Evolutionary conservation across 2,797 vertebrate genomes (phyloP), one percentile per base, ranked within the genome.

Genomic region (Tokudaia tokunoshimensis): DNA sequence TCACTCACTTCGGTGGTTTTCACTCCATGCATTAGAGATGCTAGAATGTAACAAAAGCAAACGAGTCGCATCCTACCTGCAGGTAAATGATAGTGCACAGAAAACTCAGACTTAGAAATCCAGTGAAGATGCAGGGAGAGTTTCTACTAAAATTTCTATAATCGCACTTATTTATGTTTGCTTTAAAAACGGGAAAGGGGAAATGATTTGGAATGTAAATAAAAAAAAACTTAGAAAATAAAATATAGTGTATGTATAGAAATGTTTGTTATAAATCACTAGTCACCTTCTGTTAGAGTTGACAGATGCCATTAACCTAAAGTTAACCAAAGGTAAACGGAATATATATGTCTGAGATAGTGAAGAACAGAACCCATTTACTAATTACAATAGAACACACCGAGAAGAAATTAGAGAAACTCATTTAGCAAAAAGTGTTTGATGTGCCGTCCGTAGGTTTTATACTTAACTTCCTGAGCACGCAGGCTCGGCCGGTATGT

Each of bases 321-420:
- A 92, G 55, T 94, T 92, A 96, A 67, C 74, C 15, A 50, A 22
- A 96, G 92, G 57, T 90, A 84, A 95, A 84, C 47, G 22, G 75
- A 29, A 72, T 76, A 63, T 19, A 2, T 31, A 6, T 74, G 37
- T 41, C 55, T 70, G 44, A 89, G 83, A 57, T 63, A 84, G 24
- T 55, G 50, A 67, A 79, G 7, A 55, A 78, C 84, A 84, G 79
- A 93, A 79, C 11, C 63, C 29, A 37, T 67, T 31, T 93, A 19
- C 50, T 91, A 63, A 89, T 89, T 95, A 92, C 79, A 95, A 34
- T 95, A 41, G 96, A 91, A 75, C 92, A 17, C 78, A 90, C 79
- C 14, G 55, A 94, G 50, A 96, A 94, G 75, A 92, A 82, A 72
- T 78, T 93, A n/a, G 76, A 96, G 47, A 97, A 95, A 91, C 31